Base-by-base conservation (phyloP, 2,113 vertebrate genomes). In the Dipodomys ordii region DNA sequence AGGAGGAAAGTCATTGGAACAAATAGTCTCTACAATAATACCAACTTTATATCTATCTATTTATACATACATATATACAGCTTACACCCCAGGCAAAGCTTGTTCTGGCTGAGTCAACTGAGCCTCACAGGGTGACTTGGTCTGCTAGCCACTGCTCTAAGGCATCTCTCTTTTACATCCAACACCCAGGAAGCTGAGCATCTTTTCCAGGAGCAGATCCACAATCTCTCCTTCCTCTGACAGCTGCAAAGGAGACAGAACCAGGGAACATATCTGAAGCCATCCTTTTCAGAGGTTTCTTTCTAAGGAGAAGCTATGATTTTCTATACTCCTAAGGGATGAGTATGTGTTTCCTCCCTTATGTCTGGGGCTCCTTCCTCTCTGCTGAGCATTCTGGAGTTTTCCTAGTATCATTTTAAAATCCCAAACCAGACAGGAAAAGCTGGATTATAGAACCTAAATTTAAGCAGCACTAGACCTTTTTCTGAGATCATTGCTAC, bases 221-320 rank as follows among this genome's bases (percentile, higher is more conserved):
- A 98, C 98, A n/a, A 99, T 99, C 97, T 99, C 99, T 53, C 98
- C 99, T 72, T 99, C 99, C 91, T 99, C 99, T 0, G 98, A 99
- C n/a, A 98, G 97, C 99, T 99, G 87, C 44, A 89, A 90, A 65
- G 64, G 46, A 94, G 30, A 93, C 90, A 93, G n/a, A 67, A 83
- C 12, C 73, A 76, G 23, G 6, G 0, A 13, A 69, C 1, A 0
- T 30, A 28, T 9, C 20, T 46, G 77, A 57, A 90, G 30, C 32
- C 25, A 23, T 62, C 11, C 9, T 83, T 30, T 53, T 3, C 73
- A 62, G 65, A 22, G 22, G 27, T 74, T 80, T 94, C 57, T 84
- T 88, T 77, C 65, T 81, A 27, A 85, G 69, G 69, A 25, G 22
- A 87, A 77, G 62, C 30, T 16, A 19, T 53, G 68, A 11, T 68